A percentile compares a stretch with the other conserved stretches of the same genome.
phyloP scores from a whole-genome alignment of 2,888 invertebrate species.

The Nomada hirtipes region DNA sequence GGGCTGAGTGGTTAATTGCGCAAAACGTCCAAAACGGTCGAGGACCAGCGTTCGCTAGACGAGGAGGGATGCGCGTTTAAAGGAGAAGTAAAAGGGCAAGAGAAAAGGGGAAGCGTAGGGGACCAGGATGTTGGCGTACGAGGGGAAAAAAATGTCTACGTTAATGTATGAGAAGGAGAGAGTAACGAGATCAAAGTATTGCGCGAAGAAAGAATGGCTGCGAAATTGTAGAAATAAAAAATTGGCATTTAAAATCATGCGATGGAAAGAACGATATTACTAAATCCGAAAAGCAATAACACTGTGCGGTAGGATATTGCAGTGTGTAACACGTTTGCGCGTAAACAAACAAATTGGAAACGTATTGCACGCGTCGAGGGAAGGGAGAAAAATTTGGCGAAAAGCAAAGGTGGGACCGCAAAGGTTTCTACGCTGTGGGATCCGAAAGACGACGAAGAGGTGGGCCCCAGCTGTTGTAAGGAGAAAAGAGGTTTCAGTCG shows the following conservation, averaged over 20 bases:
- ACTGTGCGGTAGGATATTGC: too few relatives aligned
- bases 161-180: neutral
- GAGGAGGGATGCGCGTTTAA: neutral
- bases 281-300: too few relatives aligned
- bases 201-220: neutral
- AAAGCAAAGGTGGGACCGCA: slow-evolving; percentile 28
- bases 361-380: too few relatives aligned
- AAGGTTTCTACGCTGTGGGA: slow-evolving; percentile 38
- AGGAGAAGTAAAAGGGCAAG: slow-evolving; percentile 28
- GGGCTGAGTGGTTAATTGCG: slow-evolving; percentile 77
- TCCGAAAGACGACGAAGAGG: slow-evolving; percentile 20
- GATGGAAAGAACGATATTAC: too few relatives aligned
- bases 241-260: too few relatives aligned
- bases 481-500: slow-evolving; percentile 13
- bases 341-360: too few relatives aligned
- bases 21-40: slow-evolving; percentile 65
- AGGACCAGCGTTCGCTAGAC: neutral
- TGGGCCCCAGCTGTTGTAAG: slow-evolving; percentile 8
- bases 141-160: neutral
- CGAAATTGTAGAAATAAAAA: too few relatives aligned
- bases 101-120: neutral
- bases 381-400: too few relatives aligned
- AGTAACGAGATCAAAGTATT: neutral
- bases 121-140: neutral
- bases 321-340: neutral